These are phyloP conservation scores for Notocelia uddmanniana DNA, from an alignment of 2,888 invertebrate species.

Conservation along the genomic window DNA sequence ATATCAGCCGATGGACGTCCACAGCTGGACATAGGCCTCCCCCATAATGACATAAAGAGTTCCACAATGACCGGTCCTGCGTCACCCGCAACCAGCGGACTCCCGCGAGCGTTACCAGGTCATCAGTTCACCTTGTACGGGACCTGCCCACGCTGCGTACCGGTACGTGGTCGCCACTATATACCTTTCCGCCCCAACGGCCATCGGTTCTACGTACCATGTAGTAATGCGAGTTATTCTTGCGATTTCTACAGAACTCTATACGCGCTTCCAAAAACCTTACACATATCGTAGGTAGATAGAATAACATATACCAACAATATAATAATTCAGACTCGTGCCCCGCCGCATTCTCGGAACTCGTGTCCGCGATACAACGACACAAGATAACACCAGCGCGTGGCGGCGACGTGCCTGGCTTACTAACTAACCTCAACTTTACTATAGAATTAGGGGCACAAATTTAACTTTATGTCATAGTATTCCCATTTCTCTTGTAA, in stretches of 20 bases:
- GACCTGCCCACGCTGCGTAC: no score
- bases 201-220: no score
- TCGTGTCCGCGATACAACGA: conserved; percentile 1
- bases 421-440: conserved; percentile 1
- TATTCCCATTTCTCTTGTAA: not conserved
- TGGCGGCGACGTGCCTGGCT: conserved; percentile 10
- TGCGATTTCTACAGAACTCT: not conserved
- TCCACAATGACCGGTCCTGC: no score
- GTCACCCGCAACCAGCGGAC: no score
- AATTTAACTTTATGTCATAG: conserved; percentile 3
- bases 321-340: conserved; percentile 26
- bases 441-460: conserved; percentile 8
- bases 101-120: no score
- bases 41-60: no score
- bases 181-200: no score
- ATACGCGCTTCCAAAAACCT: not conserved
- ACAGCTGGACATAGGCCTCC: no score
- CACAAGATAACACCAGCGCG: conserved; percentile 31
- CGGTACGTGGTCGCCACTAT: no score
- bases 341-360: conserved; percentile 18
- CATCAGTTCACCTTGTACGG: no score
- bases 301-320: not conserved
- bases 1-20: no score
- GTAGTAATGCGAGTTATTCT: no score
- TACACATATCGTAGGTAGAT: not conserved